These are phyloP conservation scores for Sitta europaea DNA, from an alignment of 2,113 vertebrate species.

Conservation along the genomic window DNA sequence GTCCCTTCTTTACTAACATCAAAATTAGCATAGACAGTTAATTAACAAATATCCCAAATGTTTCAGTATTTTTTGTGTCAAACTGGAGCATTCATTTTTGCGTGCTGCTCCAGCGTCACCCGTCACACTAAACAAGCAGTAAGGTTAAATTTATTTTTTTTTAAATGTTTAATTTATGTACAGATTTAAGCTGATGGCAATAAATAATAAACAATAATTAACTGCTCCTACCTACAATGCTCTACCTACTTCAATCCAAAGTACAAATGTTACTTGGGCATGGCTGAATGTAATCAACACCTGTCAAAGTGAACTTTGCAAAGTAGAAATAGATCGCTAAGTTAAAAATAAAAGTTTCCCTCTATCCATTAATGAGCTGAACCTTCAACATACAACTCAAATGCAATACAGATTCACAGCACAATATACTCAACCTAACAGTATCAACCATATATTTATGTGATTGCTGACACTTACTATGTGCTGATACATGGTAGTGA, in stretches of 20 bases:
- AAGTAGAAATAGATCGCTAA: not conserved
- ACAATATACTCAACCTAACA: not conserved
- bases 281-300: not conserved
- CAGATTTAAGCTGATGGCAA: not conserved
- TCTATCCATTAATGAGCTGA: not conserved
- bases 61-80: not conserved
- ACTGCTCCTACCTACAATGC: not conserved
- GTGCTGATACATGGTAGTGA: not conserved
- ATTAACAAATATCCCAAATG: not conserved
- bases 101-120: not conserved
- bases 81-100: not conserved
- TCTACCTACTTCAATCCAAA: not conserved
- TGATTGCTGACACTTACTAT: not conserved
- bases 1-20: not conserved
- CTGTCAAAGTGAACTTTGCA: not conserved
- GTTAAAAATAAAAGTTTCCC: not conserved
- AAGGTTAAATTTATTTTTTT: no score
- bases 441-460: not conserved
- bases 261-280: not conserved
- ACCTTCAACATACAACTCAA: not conserved
- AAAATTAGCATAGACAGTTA: not conserved
- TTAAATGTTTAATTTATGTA: not conserved
- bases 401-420: not conserved
- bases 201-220: not conserved
- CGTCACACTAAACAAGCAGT: not conserved